Base-by-base conservation (phyloP, 1,140 invertebrate species). In the Cryptotermes secundus region DNA sequence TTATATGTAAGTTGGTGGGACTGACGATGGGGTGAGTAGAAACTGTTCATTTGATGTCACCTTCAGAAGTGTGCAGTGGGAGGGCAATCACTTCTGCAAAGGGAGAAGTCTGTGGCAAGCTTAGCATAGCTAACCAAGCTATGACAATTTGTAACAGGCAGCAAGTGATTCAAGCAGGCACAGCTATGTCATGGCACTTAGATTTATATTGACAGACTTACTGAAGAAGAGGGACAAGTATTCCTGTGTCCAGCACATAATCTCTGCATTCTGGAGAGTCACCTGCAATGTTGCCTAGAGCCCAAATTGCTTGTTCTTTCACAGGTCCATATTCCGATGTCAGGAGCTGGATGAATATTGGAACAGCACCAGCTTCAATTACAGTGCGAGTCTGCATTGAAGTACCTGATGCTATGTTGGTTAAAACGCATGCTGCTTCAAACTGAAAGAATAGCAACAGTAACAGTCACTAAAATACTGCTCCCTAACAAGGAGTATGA, bases 401-500 rank as follows among this genome's bases (percentile, higher is more conserved):
- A 34, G 97, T 98, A n/a, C 98, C 98, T 6, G 97, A 98, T 4
- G 98, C 98, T 87, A 99, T 98, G 90, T 99, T 99, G 82, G 98
- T 99, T 85, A 99, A 90, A 81, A 97, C 97, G 98, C 98, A 99
- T 80, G 98, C 97, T 84, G 98, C 97, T 92, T 99, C 98, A 92
- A 99, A 99, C 96, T 99, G 90, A 72, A 65, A 65, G n/a, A n/a
- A 72, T 10, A n/a, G 26, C 14, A n/a, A 72, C 59, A 72, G 6
- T 31, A 72, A 72, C 31, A n/a, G 1, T 72, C 7, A n/a, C 9
- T 42, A 59, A 72, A n/a, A 72, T 31, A 72, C 7, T 72, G n/a
- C 53, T n/a, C n/a, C n/a, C n/a, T n/a, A n/a, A n/a, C n/a, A n/a
- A n/a, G n/a, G n/a, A n/a, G n/a, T n/a, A 59, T 59, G 16, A 59